Percentiles rank a stretch among this genome's conserved stretches.
phyloP scores from a whole-genome alignment of 2,113 vertebrate species.

The Bos taurus region ARS-UCD2.0 NC_037334.1:48708001-48708500 shows the following conservation, averaged over 20 bases:
- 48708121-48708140: not conserved
- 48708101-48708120: not conserved
- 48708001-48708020: not conserved
- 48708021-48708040: not conserved
- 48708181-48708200: not conserved
- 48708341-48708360: not conserved
- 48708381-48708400: not conserved
- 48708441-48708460: not conserved
- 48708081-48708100: not conserved
- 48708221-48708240: not conserved
- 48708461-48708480: not conserved
- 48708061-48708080: accelerated
- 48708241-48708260: not conserved
- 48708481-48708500: not conserved
- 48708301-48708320: not conserved
- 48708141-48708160: not conserved
- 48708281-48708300: not conserved
- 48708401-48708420: not conserved
- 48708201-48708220: not conserved
- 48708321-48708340: not conserved
- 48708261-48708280: not conserved
- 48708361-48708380: not conserved
- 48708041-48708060: not conserved
- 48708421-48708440: not conserved
- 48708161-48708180: not conserved